Evolutionary conservation across 2,113 vertebrate species (phyloP), one percentile per base, ranked within the genome.

Genomic region (Daubentonia madagascariensis): DNA sequence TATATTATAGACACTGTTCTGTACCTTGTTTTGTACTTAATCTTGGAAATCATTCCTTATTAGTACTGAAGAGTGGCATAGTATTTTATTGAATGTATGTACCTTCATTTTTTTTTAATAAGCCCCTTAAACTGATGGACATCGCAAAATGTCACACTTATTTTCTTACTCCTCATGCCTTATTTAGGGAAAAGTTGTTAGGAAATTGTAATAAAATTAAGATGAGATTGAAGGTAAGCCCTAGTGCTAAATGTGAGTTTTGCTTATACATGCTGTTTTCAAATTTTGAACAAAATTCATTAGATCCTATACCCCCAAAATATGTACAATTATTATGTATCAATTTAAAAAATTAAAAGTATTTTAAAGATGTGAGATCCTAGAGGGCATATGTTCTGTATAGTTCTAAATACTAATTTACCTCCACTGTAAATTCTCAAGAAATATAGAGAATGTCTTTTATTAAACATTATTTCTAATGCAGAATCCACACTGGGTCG

Each of bases 401-500:
- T 75, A 91, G 9, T 63, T 89, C 9, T 90, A 73, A 94, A 89
- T 75, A 86, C 22, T 73, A 70, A 85, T 85, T 85, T 91, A 32
- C 25, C 52, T 96, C 12, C 50, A 52, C 85, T 68, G 1, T 87
- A 94, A 79, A 70, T 50, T 96, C 63, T 96, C 5, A 93, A 81
- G 95, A 96, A 75, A 20, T 80, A 28, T 14, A 85, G 18, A 52
- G 5, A 68, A 43, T 95, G 35, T 4, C 25, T 80, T 98, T 63
- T 75, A 40, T 92, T 89, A 87, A 94, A 73, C 22, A 80, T 85
- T 93, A 48, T 89, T 97, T 92, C 48, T 83, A 78, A 94, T 95
- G 75, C 5, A 86, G 59, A 92, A 75, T 94, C 48, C n/a, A 83
- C n/a, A 65, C 4, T 80, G 63, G 28, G 8, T 35, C 6, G 30